Evolutionary conservation across 1,140 invertebrate genomes (phyloP), one percentile per base, ranked within the genome.

Genomic region (Ptiloglossa arizonensis): DNA sequence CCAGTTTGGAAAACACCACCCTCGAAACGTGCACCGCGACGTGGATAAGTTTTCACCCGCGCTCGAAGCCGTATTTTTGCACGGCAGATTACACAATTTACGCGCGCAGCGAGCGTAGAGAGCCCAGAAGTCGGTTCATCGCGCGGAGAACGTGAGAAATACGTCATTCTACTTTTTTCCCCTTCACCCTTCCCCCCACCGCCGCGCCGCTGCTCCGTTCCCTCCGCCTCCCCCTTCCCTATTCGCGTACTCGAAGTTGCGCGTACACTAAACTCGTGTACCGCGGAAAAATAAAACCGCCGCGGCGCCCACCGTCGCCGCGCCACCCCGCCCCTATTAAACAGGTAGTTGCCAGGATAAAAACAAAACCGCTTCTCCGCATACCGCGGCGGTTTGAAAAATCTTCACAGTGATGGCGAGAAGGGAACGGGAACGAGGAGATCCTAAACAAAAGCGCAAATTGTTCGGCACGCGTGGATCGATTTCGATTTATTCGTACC

Each of bases 91-190:
- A 29, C 64, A 44, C 44, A 62, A 77, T 77, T 77, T 71, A 63
- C 57, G 32, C 46, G 24, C 41, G 57, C 57, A 62, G 27, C 32
- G 32, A 62, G 67, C 75, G 57, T 62, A 62, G 57, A 71, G 62
- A 71, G 68, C 22, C 57, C 38, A 62, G 44, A 77, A 77, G 67
- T 62, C 68, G 75, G 66, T 77, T 63, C 75, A 63, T 77, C 75
- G 75, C 75, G 57, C 67, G 44, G 24, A 27, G 68, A 60, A 77
- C 68, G 57, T 54, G 67, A 77, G 67, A 77, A 71, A 71, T 77
- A 77, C 67, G 46, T 52, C 57, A 79, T 73, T 79, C 76, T 57
- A 32, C 38, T 19, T 50, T 63, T 46, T 75, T 48, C n/a, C n/a
- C n/a, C 41, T 41, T 27, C 8, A 15, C 6, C n/a, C 41, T 13